Percentiles rank a stretch among this genome's conserved stretches.
phyloP scores from a whole-genome alignment of 2,113 vertebrate species.

The Zapus hudsonius region DNA sequence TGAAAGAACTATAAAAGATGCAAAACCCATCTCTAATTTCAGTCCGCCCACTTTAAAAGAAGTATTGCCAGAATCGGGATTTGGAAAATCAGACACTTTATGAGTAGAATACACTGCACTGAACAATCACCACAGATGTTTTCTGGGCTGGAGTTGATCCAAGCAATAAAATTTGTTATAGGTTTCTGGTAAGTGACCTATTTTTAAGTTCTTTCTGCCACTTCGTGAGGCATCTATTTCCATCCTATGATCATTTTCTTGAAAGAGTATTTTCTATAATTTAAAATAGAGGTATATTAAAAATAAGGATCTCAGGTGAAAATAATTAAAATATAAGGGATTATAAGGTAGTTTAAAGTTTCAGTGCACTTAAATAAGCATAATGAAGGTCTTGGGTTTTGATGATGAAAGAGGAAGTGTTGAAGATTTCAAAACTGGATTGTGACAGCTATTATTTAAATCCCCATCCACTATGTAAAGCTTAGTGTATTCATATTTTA shows the following conservation, averaged over 20 bases:
- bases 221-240: neutral
- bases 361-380: neutral
- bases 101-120: neutral
- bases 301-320: slow-evolving; percentile 7
- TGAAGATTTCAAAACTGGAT: neutral
- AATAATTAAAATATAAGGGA: neutral
- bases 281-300: neutral
- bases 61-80: slow-evolving; percentile 25
- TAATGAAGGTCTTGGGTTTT: slow-evolving; percentile 15
- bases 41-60: slow-evolving; percentile 18
- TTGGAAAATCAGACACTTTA: neutral
- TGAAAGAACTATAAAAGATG: slow-evolving; percentile 36
- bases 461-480: neutral
- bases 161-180: slow-evolving; percentile 1
- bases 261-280: neutral
- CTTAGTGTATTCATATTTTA: neutral
- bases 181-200: neutral
- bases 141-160: neutral
- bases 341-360: neutral
- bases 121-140: neutral
- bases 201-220: slow-evolving; percentile 17
- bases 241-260: neutral
- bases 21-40: slow-evolving; percentile 31
- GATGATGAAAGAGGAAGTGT: neutral
- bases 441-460: neutral